These are phyloP conservation scores for Phalera bucephala DNA, from an alignment of 2,888 invertebrate species.

Conservation along the genomic window DNA sequence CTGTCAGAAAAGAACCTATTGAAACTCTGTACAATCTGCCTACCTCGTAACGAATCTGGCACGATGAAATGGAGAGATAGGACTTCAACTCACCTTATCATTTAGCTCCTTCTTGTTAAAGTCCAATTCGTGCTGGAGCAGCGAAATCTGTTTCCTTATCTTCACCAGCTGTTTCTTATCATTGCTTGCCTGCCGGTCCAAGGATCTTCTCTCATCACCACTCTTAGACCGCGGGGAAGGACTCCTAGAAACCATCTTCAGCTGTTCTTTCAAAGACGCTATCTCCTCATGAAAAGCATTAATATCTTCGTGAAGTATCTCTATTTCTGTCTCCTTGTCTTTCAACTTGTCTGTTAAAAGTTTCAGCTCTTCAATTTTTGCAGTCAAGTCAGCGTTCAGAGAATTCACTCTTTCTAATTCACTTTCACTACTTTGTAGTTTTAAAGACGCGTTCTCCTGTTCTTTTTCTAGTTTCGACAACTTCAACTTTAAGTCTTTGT, in stretches of 20 bases:
- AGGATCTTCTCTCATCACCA: constrained; percentile 76
- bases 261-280: constrained; percentile 66
- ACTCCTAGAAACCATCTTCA: constrained; percentile 73
- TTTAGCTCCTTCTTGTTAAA: constrained; percentile 76
- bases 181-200: constrained; percentile 73
- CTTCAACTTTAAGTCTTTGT: constrained; percentile 64
- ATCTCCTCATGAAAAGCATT: constrained; percentile 78
- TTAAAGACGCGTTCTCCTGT: constrained; percentile 68
- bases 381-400: constrained; percentile 61
- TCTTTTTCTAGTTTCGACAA: constrained; percentile 72
- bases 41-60: too few relatives aligned
- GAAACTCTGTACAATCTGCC: too few relatives aligned
- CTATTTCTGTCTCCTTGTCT: constrained; percentile 81
- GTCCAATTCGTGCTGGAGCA: constrained; percentile 71
- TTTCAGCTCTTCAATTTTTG: constrained; percentile 70
- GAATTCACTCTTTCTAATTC: constrained; percentile 64
- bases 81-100: constrained; percentile 69
- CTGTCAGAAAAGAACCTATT: too few relatives aligned
- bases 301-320: constrained; percentile 78
- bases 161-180: constrained; percentile 84
- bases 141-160: constrained; percentile 69
- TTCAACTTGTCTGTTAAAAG: constrained; percentile 66
- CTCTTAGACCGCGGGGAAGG: constrained; percentile 84
- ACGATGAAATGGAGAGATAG: too few relatives aligned
- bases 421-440: constrained; percentile 63